These are phyloP conservation scores for Drosophila kokeensis DNA, from an alignment of 2,888 invertebrate species.

Conservation along the genomic window DNA sequence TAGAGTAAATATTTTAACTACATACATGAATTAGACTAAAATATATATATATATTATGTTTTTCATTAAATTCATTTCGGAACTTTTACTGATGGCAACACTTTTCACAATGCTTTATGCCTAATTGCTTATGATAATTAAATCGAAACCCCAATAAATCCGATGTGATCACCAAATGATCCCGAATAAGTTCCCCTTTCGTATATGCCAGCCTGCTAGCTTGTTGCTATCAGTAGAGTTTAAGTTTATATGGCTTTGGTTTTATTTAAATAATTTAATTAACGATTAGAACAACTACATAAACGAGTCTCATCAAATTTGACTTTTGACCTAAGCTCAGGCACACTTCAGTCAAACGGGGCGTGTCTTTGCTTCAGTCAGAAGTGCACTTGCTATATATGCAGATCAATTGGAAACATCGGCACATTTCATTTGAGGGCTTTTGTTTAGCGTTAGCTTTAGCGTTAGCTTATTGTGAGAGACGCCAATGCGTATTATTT, in stretches of 20 bases:
- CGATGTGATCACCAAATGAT: not conserved
- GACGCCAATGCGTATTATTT: conserved; percentile 78
- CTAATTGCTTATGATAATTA: conserved; percentile 23
- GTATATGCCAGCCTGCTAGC: conserved; percentile 13
- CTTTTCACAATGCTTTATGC: conserved; percentile 31
- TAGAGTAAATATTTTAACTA: conserved; percentile 32
- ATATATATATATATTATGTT: not conserved
- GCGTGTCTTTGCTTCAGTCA: conserved; percentile 64
- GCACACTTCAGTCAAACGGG: conserved; percentile 72
- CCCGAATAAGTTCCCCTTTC: not conserved
- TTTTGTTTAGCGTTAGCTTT: conserved; percentile 47
- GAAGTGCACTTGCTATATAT: conserved; percentile 23
- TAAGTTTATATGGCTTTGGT: conserved; percentile 9
- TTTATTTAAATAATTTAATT: not conserved
- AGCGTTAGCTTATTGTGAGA: conserved; percentile 55
- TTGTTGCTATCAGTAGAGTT: conserved; percentile 45
- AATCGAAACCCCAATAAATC: not conserved
- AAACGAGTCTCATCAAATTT: conserved; percentile 5
- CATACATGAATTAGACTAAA: not conserved
- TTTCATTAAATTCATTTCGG: conserved; percentile 1
- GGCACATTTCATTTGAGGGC: conserved; percentile 33
- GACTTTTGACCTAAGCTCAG: conserved; percentile 48
- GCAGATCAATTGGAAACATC: conserved; percentile 11
- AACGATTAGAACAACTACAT: conserved; percentile 5
- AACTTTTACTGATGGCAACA: conserved; percentile 44